Conservation (phyloP, 2,797 vertebrate species). For the Tamandua tetradactyla region DNA sequence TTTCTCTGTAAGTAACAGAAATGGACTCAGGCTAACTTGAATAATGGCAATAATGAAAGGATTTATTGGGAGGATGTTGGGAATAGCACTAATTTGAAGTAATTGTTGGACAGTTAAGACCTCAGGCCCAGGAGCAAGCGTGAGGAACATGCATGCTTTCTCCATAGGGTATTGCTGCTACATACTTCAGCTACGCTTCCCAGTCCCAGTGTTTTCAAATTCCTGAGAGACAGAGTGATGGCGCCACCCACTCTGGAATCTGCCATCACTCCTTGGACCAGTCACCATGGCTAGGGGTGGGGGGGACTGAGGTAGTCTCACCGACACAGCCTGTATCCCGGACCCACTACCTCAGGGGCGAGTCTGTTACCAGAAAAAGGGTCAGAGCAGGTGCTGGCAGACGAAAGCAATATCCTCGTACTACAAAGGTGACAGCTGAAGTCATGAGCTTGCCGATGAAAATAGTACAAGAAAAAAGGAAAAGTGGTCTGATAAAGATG, state of each 20-base stretch:
- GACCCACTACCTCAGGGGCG: not conserved
- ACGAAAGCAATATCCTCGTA: constrained; percentile 35
- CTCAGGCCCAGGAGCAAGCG: not conserved
- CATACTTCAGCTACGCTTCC: not conserved
- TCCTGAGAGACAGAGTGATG: not conserved
- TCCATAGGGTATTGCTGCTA: not conserved
- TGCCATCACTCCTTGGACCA: not conserved
- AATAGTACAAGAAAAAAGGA: constrained; percentile 48
- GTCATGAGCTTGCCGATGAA: constrained; percentile 47
- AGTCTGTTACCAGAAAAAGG: constrained; percentile 19
- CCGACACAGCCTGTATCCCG: not conserved
- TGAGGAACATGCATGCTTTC: not conserved
- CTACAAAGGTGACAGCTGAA: constrained; percentile 56
- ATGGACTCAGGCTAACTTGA: constrained; percentile 22
- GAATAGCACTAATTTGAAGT: not conserved
- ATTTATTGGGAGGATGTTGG: not conserved
- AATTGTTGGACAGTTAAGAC: not conserved
- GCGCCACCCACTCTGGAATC: not conserved
- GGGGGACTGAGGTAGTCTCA: not conserved
- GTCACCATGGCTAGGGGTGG: not conserved
- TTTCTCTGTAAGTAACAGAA: not conserved
- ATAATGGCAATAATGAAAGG: not conserved
- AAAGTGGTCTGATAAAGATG: constrained; percentile 36
- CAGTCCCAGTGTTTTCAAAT: not conserved
- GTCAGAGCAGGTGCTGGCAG: constrained; percentile 60